Base-by-base conservation (phyloP, 2,888 invertebrate genomes). In the Lampropteryx suffumata region DNA sequence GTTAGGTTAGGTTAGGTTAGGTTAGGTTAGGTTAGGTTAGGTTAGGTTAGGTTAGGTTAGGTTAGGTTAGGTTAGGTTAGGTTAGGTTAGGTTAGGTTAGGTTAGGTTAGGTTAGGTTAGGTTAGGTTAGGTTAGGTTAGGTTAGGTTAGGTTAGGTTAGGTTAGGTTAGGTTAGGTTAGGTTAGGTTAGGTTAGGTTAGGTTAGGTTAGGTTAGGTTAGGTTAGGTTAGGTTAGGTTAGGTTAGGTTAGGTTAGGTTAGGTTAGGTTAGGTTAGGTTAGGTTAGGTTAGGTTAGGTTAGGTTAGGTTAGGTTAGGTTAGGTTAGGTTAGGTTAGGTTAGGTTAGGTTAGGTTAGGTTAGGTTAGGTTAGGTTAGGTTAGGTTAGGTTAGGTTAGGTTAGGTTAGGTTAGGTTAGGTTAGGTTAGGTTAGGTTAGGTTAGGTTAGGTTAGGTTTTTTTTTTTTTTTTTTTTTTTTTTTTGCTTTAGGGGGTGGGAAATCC, bases 341-440 rank as follows among this genome's bases (percentile, higher is more conserved):
- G 50, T 50, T 50, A 52, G 46, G 46, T 46, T 34, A 34, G 34
- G 34, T 34, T 34, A 34, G 34, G 34, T 34, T 34, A 34, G 34
- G 41, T 30, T 41, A 37, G 35, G 53, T 59, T 56, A 52, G 46
- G 46, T 46, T 34, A 34, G 34, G 34, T 34, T 34, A 34, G 34
- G 34, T 34, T 34, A 34, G 34, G 41, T 30, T 41, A 37, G 35
- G 55, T 55, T 60, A 52, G 46, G 46, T 46, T 34, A 34, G 34
- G 34, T 34, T 34, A 34, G 34, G 34, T 34, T 34, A 34, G 34
- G 41, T 30, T 41, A 37, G 35, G 41, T 45, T 41, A 39, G 42
- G 48, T 40, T 27, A 32, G 43, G 52, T 47, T 48, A 48, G 49
- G 51, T 56, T 51, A 43, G 45, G 51, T 48, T 45, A 51, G 51